phyloP scores from a whole-genome alignment of 2,888 invertebrate genomes.

The Phorcus lineatus region DNA sequence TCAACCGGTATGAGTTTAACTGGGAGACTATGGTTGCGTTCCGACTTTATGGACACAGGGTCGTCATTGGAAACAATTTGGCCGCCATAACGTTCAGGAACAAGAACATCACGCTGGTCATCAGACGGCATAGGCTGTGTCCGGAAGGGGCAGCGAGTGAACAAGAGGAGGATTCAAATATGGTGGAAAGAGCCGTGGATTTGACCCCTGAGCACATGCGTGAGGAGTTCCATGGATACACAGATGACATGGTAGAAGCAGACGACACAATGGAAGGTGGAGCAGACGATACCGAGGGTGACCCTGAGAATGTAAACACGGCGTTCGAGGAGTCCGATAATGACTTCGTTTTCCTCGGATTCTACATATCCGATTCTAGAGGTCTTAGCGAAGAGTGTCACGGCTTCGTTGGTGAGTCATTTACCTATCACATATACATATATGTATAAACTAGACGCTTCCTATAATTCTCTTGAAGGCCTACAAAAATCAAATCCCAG shows the following conservation, averaged over 20 bases:
- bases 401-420: slow-evolving; percentile 40
- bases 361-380: slow-evolving; percentile 43
- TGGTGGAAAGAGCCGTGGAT: not conserved
- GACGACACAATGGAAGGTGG: not conserved
- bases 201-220: not conserved
- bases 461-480: no score
- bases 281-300: not conserved
- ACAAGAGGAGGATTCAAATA: not conserved
- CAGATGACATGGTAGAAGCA: not conserved
- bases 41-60: slow-evolving; percentile 34
- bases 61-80: slow-evolving; percentile 36
- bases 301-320: not conserved
- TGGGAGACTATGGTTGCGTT: slow-evolving; percentile 35
- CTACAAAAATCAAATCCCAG: no score
- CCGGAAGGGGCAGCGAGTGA: not conserved
- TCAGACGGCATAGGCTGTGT: slow-evolving; percentile 27
- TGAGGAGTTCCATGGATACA: not conserved
- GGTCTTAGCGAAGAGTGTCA: slow-evolving; percentile 40
- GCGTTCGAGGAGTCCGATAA: slow-evolving; percentile 3
- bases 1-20: slow-evolving; percentile 34
- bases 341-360: slow-evolving; percentile 38
- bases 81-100: slow-evolving; percentile 40
- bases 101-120: slow-evolving; percentile 37
- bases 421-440: no score
- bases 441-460: no score